phyloP scores from a whole-genome alignment of 2,113 vertebrate species.

The Urocolius indicus region DNA sequence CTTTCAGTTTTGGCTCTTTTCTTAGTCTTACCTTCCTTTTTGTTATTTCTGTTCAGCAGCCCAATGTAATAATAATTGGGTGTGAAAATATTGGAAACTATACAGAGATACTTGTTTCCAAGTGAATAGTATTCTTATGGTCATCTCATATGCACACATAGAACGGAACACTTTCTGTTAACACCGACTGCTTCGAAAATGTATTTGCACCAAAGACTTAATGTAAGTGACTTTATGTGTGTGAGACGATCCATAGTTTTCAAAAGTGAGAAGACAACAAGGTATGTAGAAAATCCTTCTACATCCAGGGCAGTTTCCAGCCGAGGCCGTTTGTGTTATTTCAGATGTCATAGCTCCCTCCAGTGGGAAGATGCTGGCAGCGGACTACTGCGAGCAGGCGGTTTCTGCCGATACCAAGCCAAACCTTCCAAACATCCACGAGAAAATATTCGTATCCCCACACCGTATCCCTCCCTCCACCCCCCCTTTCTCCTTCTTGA shows the following conservation, averaged over 20 bases:
- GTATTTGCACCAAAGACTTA: neutral
- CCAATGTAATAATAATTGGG: neutral
- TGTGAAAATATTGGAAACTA: neutral
- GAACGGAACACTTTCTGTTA: neutral
- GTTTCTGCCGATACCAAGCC: neutral
- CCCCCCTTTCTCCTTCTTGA: no score
- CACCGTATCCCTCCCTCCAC: no score
- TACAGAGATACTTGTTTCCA: neutral
- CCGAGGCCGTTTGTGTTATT: neutral
- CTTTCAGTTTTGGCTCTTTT: neutral
- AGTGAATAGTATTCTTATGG: neutral
- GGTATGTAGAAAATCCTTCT: neutral
- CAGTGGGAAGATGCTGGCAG: neutral
- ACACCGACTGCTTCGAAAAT: neutral
- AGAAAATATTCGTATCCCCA: neutral
- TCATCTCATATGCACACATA: fast-evolving
- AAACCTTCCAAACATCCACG: neutral
- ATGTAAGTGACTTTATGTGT: neutral
- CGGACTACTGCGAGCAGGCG: neutral
- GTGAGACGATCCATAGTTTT: neutral
- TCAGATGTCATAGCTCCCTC: conserved; percentile 63
- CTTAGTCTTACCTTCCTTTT: neutral
- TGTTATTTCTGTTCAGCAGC: neutral
- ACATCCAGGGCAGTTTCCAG: neutral
- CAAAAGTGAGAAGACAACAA: neutral